phyloP scores from a whole-genome alignment of 2,888 invertebrate species.

The Drosophila nr. perissopoda region DNA sequence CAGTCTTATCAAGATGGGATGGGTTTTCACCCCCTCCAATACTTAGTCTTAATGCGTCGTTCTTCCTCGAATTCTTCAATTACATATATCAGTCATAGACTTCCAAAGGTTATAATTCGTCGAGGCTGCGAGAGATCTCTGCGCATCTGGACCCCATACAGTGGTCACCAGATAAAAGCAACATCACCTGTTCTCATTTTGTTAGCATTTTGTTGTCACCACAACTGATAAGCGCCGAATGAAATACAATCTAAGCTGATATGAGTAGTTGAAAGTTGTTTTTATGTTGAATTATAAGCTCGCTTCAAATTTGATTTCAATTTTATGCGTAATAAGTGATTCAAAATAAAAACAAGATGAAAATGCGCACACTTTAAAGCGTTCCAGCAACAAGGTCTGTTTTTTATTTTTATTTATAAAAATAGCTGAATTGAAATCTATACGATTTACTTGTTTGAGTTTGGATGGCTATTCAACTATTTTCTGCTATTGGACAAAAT shows the following conservation, averaged over 20 bases:
- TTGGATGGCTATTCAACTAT: neutral
- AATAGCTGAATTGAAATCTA: neutral
- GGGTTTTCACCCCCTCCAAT: neutral
- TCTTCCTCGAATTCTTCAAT: slow-evolving; percentile 12
- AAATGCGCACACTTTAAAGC: slow-evolving; percentile 8
- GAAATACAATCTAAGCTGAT: slow-evolving; percentile 10
- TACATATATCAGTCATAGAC: slow-evolving; percentile 26
- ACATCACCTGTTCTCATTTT: slow-evolving; percentile 13
- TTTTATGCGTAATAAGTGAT: neutral
- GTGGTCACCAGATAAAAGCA: slow-evolving; percentile 3
- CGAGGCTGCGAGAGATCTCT: slow-evolving; percentile 13
- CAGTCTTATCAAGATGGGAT: slow-evolving; percentile 22
- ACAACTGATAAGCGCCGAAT: slow-evolving; percentile 6
- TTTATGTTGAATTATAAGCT: slow-evolving; percentile 10
- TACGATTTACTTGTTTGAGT: neutral
- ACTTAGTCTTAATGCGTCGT: slow-evolving; percentile 15
- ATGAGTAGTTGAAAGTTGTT: slow-evolving; percentile 20
- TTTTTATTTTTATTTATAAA: neutral
- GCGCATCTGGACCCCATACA: slow-evolving; percentile 5
- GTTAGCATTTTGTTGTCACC: neutral
- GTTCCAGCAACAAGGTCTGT: slow-evolving; percentile 6
- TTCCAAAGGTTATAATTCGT: slow-evolving; percentile 47
- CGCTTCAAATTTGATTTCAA: slow-evolving; percentile 5
- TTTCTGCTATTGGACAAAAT: neutral
- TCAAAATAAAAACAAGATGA: slow-evolving; percentile 8